Base-by-base conservation (phyloP, 1,140 invertebrate genomes). In the Brachionus calyciflorus region DNA sequence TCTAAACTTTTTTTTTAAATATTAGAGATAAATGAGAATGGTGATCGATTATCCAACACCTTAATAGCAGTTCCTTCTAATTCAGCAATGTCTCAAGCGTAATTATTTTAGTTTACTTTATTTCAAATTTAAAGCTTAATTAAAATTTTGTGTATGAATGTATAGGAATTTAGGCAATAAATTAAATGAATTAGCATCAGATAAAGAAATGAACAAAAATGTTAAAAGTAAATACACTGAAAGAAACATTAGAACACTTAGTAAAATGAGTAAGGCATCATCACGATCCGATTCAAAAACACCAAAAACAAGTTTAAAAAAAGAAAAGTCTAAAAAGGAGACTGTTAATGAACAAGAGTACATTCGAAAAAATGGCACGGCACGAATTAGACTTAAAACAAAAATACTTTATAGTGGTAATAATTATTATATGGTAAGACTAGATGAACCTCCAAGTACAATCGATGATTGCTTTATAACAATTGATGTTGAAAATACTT, bases 401-500 rank as follows among this genome's bases (percentile, higher is more conserved):
- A 79, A 80, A 1, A 75, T 80, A 28, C 76, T 84, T 1, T 84
- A 83, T 79, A 78, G 79, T 60, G 82, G 83, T 55, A 73, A n/a
- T 77, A 83, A 81, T 80, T 53, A 77, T 78, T 21, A 77, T 79
- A 84, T 81, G 2, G 81, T 79, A 33, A 79, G 83, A 9, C 77
- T 85, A 33, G 77, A 80, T 24, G 78, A 73, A 2, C 80, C 83
- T 14, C 79, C 83, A 7, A 26, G 78, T 10, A 79, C 81, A 3
- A 70, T 85, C 17, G 80, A 83, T 46, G 84, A 85, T 78, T 48
- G 81, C 28, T 84, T 85, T 78, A 73, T 84, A 9, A 79, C 80
- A 24, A 78, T 85, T 4, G 76, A 80, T 14, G 41, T 84, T 4
- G 79, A 82, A 63, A 78, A 77, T 33, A 79, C 80, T 1, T 78